Evolutionary conservation across 1,140 invertebrate species (phyloP).

Genomic region (Tetragnatha versicolor): DNA sequence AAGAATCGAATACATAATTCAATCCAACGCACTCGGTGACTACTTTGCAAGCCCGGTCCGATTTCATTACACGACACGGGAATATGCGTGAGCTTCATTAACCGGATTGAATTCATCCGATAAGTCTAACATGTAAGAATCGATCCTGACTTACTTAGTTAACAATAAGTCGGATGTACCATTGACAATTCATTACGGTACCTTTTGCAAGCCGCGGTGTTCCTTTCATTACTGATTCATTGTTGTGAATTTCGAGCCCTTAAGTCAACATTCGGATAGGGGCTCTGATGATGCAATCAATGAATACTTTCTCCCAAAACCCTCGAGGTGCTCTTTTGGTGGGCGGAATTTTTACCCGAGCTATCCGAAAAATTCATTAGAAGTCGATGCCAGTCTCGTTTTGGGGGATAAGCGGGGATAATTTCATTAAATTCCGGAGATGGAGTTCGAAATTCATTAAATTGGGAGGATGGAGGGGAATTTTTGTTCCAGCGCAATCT

Average conservation of each 20-base stretch:
- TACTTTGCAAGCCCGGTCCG: not conserved
- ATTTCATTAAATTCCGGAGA: too few species aligned
- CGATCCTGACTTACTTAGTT: conserved; percentile 2
- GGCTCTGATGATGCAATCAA: too few species aligned
- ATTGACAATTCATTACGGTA: not conserved
- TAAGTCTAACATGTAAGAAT: not conserved
- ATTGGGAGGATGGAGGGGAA: too few species aligned
- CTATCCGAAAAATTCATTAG: too few species aligned
- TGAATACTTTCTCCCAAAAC: too few species aligned
- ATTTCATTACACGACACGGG: not conserved
- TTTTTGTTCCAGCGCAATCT: too few species aligned
- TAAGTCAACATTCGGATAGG: too few species aligned
- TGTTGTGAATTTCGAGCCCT: not conserved
- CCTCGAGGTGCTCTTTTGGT: too few species aligned
- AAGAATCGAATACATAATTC: not conserved
- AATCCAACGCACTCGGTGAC: not conserved
- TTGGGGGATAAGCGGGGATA: too few species aligned
- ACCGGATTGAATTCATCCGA: not conserved
- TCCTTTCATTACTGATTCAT: conserved; percentile 13
- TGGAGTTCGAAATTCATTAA: too few species aligned
- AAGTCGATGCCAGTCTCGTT: too few species aligned
- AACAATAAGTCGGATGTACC: not conserved
- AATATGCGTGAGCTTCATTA: not conserved
- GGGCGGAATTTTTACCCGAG: too few species aligned
- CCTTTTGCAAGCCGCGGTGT: not conserved